These are phyloP conservation scores for Anseranas semipalmata DNA, from an alignment of 2,113 vertebrate genomes.

Conservation along the genomic window DNA sequence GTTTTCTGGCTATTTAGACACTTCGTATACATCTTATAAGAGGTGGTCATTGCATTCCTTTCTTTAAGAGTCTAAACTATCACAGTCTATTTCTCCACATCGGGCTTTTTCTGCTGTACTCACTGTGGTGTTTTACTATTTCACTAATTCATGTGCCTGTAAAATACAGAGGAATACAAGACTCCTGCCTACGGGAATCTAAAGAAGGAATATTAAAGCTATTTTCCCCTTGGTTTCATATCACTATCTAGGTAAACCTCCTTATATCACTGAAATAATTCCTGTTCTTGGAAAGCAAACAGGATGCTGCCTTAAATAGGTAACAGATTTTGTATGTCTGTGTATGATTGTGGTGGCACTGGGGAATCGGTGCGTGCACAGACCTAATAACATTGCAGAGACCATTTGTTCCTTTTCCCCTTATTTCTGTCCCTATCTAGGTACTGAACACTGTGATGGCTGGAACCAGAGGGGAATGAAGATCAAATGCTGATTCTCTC, in stretches of 20 bases:
- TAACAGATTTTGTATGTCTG: not conserved
- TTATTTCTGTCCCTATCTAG: not conserved
- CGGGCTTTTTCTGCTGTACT: not conserved
- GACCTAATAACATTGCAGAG: not conserved
- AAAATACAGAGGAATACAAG: not conserved
- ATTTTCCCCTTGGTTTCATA: not conserved
- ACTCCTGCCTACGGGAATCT: not conserved
- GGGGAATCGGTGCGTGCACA: not conserved
- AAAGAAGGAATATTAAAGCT: not conserved
- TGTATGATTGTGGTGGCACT: not conserved
- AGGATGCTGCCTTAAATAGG: fast-evolving
- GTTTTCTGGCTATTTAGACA: not conserved
- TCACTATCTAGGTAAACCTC: not conserved
- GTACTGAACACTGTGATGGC: fast-evolving
- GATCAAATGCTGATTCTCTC: not conserved
- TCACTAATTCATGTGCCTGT: not conserved
- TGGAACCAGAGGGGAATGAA: not conserved
- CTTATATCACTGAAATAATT: not conserved
- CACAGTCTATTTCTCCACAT: not conserved
- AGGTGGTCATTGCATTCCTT: not conserved
- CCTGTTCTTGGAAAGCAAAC: not conserved
- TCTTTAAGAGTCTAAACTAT: not conserved
- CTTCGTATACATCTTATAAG: not conserved
- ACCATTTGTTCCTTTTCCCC: not conserved
- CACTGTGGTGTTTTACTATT: not conserved